Conservation (phyloP, 2,888 invertebrate species). For the Pogonocherus hispidulus region DNA sequence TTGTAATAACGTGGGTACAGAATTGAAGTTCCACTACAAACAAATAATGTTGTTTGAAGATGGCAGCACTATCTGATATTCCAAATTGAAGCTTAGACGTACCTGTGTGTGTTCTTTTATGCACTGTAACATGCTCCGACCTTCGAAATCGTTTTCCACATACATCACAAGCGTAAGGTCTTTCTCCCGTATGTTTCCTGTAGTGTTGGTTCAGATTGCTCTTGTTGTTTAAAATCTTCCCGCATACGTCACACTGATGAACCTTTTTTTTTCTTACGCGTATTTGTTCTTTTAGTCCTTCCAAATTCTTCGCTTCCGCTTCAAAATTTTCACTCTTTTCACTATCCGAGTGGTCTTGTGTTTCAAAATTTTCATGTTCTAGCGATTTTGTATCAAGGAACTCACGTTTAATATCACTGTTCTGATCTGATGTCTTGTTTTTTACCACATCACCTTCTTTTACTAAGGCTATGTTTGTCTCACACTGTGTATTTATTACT, state of each 20-base stretch:
- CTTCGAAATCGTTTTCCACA: conserved; percentile 57
- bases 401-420: too few species aligned
- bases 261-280: conserved; percentile 26
- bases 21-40: too few species aligned
- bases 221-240: conserved; percentile 53
- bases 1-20: not conserved
- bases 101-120: conserved; percentile 60
- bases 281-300: conserved; percentile 8
- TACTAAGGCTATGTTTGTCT: too few species aligned
- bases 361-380: not conserved
- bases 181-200: conserved; percentile 55
- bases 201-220: conserved; percentile 56
- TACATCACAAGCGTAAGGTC: conserved; percentile 55
- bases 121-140: conserved; percentile 57
- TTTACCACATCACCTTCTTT: too few species aligned
- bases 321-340: not conserved
- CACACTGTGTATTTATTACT: too few species aligned
- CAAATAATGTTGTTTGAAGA: too few species aligned
- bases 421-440: too few species aligned
- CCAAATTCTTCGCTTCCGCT: not conserved
- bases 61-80: too few species aligned
- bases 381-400: too few species aligned
- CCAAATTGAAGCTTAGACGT: too few species aligned
- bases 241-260: conserved; percentile 58
- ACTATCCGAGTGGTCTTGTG: not conserved